Evolutionary conservation across 2,888 invertebrate genomes (phyloP), one percentile per base, ranked within the genome.

Genomic region (Drosophila gaucha): DNA sequence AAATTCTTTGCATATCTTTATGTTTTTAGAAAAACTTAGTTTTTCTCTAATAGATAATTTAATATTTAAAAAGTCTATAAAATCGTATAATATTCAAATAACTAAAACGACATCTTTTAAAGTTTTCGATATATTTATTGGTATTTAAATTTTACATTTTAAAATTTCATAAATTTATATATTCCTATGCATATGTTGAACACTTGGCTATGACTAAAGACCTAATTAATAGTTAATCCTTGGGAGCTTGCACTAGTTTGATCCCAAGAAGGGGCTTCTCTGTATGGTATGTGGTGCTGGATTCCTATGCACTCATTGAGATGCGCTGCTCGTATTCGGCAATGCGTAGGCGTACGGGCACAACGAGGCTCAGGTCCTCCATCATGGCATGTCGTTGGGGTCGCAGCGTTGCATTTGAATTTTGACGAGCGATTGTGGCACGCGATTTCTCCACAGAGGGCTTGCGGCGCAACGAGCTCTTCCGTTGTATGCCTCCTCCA

Each of bases 301-400:
- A 41, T 47, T 31, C 12, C 31, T 18, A 77, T 9, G 78, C 68
- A 52, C 66, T 74, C 80, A 80, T 79, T 14, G 78, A 80, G 66
- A 89, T 89, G 50, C 85, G 86, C 12, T 86, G 79, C 67, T 90
- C 90, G 72, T 89, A 89, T 56, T 90, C 90, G 20, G 91, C 90
- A 49, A 90, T 80, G 69, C 90, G 88, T 49, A 90, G 62, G 54
- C 86, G 78, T 12, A 90, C 91, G 4, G 91, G 90, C 41, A 90
- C 80, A 8, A 90, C 90, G 33, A 90, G 68, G 46, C 88, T 89
- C 43, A 90, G 72, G 65, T 90, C 91, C 69, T 90, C 90, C 90
- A 90, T 90, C 60, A 89, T 80, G 43, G 80, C 56, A 28, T 90
- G 90, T 51, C 89, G 87, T 60, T 87, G 88, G 4, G 89, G 88